A percentile compares a stretch with the other conserved stretches of the same genome.
These are phyloP conservation scores for Horisme vitalbata DNA, from an alignment of 2,888 invertebrate genomes.

Conservation along the genomic window DNA sequence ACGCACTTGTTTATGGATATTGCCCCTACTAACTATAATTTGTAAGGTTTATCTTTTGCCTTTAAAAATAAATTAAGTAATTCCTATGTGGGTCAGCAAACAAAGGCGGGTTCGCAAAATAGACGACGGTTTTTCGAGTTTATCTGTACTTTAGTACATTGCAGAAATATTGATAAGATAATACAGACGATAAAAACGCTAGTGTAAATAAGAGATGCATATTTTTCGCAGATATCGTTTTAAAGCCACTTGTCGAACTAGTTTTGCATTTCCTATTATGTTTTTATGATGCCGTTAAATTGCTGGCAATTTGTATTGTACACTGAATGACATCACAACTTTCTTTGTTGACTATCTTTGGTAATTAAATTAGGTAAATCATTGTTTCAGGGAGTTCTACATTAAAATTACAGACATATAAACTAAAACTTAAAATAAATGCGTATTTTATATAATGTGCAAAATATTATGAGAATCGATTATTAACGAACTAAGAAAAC, in stretches of 20 bases:
- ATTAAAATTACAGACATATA: too few relatives aligned
- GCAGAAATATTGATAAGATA: constrained; percentile 79
- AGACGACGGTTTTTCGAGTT: constrained; percentile 56
- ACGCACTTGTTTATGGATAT: too few relatives aligned
- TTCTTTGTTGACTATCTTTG: background rate
- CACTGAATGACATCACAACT: background rate
- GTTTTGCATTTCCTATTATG: constrained; percentile 46
- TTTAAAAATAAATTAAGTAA: constrained; percentile 58
- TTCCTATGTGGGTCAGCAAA: constrained; percentile 73
- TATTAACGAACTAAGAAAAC: too few relatives aligned
- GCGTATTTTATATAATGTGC: too few relatives aligned
- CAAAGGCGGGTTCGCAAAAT: constrained; percentile 77
- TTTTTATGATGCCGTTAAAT: constrained; percentile 15
- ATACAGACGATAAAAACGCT: constrained; percentile 59
- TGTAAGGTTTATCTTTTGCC: constrained; percentile 17
- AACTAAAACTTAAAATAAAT: too few relatives aligned
- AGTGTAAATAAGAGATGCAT: constrained; percentile 78
- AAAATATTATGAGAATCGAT: too few relatives aligned
- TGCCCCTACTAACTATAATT: background rate
- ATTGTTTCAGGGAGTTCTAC: too few relatives aligned
- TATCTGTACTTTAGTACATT: constrained; percentile 65
- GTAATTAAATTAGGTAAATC: too few relatives aligned
- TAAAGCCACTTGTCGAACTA: constrained; percentile 44
- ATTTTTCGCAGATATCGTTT: constrained; percentile 60
- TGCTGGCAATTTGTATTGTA: constrained; percentile 6